Conservation (phyloP, 2,113 vertebrate species). For the Gasterosteus nipponicus region DNA sequence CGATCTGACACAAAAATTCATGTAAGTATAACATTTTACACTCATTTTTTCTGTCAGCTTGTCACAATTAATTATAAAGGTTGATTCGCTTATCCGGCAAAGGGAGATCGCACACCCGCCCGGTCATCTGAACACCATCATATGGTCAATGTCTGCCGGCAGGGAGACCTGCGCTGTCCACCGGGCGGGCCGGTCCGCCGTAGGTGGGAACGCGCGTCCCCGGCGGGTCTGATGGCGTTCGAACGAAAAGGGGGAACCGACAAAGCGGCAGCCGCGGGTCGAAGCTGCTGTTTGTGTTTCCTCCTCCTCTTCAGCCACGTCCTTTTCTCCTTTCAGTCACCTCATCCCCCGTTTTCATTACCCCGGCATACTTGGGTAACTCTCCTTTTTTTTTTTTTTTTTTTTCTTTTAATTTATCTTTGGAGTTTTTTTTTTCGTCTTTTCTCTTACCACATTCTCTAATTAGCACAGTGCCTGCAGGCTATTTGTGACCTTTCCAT, state of each 20-base stretch:
- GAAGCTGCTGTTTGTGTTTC: not conserved
- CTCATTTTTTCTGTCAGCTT: conserved; percentile 99
- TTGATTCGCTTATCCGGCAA: conserved; percentile 94
- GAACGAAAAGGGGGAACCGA: too few species aligned
- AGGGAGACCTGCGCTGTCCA: conserved; percentile 71
- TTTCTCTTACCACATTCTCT: conserved; percentile 66
- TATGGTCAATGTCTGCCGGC: conserved; percentile 86
- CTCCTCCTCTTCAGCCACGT: conserved; percentile 14
- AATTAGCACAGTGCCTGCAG: conserved; percentile 85
- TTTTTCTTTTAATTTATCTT: conserved; percentile 77
- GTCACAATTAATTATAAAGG: conserved; percentile 99
- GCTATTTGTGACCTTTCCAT: conserved; percentile 85
- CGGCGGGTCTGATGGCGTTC: too few species aligned
- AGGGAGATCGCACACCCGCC: conserved; percentile 86
- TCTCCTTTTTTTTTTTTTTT: conserved; percentile 76
- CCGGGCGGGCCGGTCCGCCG: not conserved
- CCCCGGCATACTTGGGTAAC: conserved; percentile 69
- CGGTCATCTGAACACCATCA: conserved; percentile 90
- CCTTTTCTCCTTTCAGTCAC: conserved; percentile 66
- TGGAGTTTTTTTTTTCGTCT: conserved; percentile 76
- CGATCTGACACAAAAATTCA: conserved; percentile 99
- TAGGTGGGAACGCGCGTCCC: not conserved
- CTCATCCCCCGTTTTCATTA: conserved; percentile 67
- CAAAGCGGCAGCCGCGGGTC: too few species aligned
- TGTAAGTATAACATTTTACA: conserved; percentile 94